These are phyloP conservation scores for Excalfactoria chinensis DNA, from an alignment of 2,113 vertebrate genomes.

Conservation along the genomic window DNA sequence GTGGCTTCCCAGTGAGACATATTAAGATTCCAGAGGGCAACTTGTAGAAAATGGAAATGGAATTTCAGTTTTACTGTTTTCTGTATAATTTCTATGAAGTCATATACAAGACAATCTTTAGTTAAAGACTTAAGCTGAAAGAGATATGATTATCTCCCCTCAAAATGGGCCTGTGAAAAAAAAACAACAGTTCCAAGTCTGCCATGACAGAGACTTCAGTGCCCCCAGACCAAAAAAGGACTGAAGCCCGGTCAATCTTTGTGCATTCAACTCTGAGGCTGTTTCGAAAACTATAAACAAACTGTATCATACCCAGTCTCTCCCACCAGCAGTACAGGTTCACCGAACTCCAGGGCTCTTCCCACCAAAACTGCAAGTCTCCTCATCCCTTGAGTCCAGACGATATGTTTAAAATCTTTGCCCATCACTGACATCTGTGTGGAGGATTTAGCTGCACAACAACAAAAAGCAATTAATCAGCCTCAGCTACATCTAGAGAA, in stretches of 20 bases:
- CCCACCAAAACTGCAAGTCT: slow-evolving; percentile 89
- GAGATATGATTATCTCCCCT: not conserved
- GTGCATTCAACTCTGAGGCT: not conserved
- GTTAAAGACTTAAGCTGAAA: not conserved
- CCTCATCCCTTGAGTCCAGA: slow-evolving; percentile 91
- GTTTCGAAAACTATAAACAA: not conserved
- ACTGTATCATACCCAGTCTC: slow-evolving; percentile 87
- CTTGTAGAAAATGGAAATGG: not conserved
- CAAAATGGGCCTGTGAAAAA: not conserved
- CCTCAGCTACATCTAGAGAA: not conserved
- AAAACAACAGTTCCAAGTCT: not conserved
- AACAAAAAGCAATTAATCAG: slow-evolving; percentile 21
- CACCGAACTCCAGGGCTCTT: slow-evolving; percentile 90
- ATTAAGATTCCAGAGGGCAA: not conserved
- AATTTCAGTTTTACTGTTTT: not conserved
- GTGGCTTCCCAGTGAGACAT: not conserved
- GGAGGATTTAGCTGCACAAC: slow-evolving; percentile 76
- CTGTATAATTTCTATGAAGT: not conserved
- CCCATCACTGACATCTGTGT: slow-evolving; percentile 77
- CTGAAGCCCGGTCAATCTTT: not conserved
- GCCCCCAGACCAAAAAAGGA: not conserved
- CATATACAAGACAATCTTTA: not conserved
- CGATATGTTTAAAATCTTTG: slow-evolving; percentile 88
- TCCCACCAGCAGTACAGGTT: slow-evolving; percentile 94
- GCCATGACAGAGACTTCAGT: not conserved